phyloP scores from a whole-genome alignment of 2,888 invertebrate species.

The Torymus texanus region DNA sequence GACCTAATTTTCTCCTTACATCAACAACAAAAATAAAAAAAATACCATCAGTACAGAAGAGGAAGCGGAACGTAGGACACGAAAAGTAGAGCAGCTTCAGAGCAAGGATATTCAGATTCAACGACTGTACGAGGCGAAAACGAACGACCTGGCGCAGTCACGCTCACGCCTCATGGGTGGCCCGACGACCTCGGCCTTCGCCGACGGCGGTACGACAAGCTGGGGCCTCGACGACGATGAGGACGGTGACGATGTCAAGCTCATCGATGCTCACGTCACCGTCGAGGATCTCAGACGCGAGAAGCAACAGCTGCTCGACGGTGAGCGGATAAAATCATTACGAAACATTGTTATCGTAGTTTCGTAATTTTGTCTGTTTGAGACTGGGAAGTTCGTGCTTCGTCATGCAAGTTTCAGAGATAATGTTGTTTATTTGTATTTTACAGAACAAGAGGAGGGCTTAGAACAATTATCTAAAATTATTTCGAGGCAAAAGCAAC shows the following conservation, averaged over 20 bases:
- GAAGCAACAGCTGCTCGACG: conserved; percentile 79
- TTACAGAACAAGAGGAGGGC: conserved; percentile 84
- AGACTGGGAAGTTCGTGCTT: too few species aligned
- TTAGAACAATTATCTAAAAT: conserved; percentile 85
- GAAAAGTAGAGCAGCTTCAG: conserved; percentile 79
- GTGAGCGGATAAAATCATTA: conserved; percentile 67
- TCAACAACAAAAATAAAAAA: not conserved
- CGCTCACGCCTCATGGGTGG: conserved; percentile 71
- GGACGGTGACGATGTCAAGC: conserved; percentile 68
- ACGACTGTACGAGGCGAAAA: conserved; percentile 76
- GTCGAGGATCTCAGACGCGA: conserved; percentile 77
- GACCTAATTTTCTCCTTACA: conserved; percentile 7
- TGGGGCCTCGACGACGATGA: conserved; percentile 74
- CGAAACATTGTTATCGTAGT: too few species aligned
- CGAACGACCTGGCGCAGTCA: conserved; percentile 67
- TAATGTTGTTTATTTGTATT: not conserved
- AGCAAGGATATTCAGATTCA: conserved; percentile 79
- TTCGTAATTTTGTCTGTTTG: too few species aligned
- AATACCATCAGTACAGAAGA: conserved; percentile 76
- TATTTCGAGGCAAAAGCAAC: conserved; percentile 84
- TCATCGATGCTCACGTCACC: conserved; percentile 73
- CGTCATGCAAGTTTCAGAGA: too few species aligned
- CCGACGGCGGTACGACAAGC: conserved; percentile 75
- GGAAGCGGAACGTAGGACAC: conserved; percentile 80
- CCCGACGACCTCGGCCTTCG: conserved; percentile 68